Percentiles rank a stretch among this genome's conserved stretches.
Evolutionary conservation across 37 sponge, comb jelly and placozoan species (phyloP).

Genomic region (Aphrocallistes beatrix): DNA sequence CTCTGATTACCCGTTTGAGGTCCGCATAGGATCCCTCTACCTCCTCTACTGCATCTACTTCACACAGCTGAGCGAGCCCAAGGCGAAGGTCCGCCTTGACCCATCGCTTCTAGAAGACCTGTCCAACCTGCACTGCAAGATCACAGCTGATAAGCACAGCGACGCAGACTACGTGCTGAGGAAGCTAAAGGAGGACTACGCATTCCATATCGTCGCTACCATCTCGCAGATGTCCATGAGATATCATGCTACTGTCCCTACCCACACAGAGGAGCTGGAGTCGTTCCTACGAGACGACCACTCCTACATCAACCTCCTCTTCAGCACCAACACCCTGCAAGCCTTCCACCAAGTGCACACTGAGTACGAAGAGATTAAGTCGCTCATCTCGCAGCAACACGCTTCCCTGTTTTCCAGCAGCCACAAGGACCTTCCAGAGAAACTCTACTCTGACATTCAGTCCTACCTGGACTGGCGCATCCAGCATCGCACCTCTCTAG

Average conservation of each 20-base stretch:
- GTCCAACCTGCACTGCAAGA: not conserved
- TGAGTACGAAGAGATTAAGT: not conserved
- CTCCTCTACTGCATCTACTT: not conserved
- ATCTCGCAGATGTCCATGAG: not conserved
- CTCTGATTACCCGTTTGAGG: not conserved
- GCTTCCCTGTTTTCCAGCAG: not conserved
- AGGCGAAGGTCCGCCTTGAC: not conserved
- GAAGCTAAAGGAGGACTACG: not conserved
- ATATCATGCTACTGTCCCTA: slow-evolving; percentile 4
- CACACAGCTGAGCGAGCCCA: slow-evolving; percentile 12
- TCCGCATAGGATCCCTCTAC: not conserved
- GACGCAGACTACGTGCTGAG: not conserved
- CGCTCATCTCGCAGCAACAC: not conserved
- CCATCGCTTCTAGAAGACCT: not conserved
- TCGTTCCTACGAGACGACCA: not conserved
- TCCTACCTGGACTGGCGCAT: not conserved
- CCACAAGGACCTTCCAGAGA: slow-evolving; percentile 2
- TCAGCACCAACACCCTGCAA: not conserved
- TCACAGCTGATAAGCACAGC: not conserved
- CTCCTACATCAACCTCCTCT: not conserved
- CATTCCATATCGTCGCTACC: slow-evolving; percentile 7
- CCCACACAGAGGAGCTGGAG: slow-evolving; percentile 2
- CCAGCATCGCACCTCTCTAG: not conserved
- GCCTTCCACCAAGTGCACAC: slow-evolving; percentile 9
- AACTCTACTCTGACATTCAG: not conserved